These are phyloP conservation scores for Aeoliscus strigatus DNA, from an alignment of 2,797 vertebrate species.

Conservation along the genomic window DNA sequence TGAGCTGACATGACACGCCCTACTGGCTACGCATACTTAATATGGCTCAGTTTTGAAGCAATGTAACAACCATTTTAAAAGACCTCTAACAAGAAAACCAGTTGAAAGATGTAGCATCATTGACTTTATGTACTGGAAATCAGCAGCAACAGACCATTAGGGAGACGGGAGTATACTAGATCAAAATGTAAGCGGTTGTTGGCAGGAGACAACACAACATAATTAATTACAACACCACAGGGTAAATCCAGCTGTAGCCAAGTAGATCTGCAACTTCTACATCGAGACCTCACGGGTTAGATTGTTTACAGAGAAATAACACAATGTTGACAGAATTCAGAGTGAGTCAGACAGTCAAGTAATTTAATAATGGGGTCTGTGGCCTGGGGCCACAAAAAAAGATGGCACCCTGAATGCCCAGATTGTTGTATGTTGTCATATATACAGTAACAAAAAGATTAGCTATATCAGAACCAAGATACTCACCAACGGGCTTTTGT, in stretches of 20 bases:
- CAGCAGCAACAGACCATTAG: conserved; percentile 27
- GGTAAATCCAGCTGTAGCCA: conserved; percentile 7
- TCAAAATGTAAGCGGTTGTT: conserved; percentile 19
- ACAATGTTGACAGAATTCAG: conserved; percentile 11
- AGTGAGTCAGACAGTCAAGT: conserved; percentile 5
- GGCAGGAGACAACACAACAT: conserved; percentile 7
- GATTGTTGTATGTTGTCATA: not conserved
- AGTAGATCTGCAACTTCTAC: conserved; percentile 1
- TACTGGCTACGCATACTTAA: not conserved
- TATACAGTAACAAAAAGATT: conserved; percentile 1
- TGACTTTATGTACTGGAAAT: conserved; percentile 24
- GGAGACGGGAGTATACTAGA: conserved; percentile 22
- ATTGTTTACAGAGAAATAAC: no score
- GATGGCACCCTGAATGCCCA: not conserved
- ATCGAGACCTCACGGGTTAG: conserved; percentile 3
- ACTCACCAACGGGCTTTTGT: conserved; percentile 95
- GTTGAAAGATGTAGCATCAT: conserved; percentile 18
- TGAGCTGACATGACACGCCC: conserved; percentile 39
- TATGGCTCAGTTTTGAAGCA: conserved; percentile 1
- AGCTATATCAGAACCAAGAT: conserved; percentile 1
- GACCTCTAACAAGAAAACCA: no score
- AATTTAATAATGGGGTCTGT: conserved; percentile 11
- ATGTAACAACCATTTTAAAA: no score
- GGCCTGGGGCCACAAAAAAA: not conserved
- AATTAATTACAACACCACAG: conserved; percentile 18